phyloP scores from a whole-genome alignment of 2,888 invertebrate species.

The Ramazzottius varieornatus region DNA sequence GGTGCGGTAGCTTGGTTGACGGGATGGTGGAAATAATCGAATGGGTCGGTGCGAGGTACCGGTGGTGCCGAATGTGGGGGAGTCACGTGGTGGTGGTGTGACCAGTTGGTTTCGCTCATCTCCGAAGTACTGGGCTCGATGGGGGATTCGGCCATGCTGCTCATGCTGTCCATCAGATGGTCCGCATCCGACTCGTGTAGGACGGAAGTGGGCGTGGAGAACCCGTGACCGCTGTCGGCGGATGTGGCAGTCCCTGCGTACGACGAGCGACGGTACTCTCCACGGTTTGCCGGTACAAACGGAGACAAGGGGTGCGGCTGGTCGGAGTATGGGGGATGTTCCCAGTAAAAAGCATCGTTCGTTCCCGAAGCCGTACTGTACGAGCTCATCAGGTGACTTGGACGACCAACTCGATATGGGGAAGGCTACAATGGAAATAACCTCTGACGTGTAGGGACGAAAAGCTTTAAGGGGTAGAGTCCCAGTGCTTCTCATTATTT shows the following conservation, averaged over 20 bases:
- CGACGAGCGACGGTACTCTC: not conserved
- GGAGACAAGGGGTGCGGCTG: not conserved
- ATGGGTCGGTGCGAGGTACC: not conserved
- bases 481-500: too few species aligned
- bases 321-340: not conserved
- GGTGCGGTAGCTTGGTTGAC: not conserved
- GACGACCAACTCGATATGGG: not conserved
- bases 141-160: not conserved
- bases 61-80: not conserved
- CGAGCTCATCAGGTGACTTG: not conserved
- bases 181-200: not conserved
- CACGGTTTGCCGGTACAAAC: not conserved
- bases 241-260: not conserved
- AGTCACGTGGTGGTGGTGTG: not conserved
- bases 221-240: not conserved
- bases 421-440: not conserved
- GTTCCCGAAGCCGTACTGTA: not conserved
- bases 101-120: too few species aligned
- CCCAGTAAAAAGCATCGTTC: conserved; percentile 1
- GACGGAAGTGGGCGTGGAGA: not conserved
- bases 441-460: too few species aligned
- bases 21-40: not conserved
- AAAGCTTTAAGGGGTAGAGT: too few species aligned
- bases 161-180: conserved; percentile 2
- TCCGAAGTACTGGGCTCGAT: too few species aligned